These are phyloP conservation scores for Sorex araneus DNA, from an alignment of 2,113 vertebrate species.

Conservation along the genomic window DNA sequence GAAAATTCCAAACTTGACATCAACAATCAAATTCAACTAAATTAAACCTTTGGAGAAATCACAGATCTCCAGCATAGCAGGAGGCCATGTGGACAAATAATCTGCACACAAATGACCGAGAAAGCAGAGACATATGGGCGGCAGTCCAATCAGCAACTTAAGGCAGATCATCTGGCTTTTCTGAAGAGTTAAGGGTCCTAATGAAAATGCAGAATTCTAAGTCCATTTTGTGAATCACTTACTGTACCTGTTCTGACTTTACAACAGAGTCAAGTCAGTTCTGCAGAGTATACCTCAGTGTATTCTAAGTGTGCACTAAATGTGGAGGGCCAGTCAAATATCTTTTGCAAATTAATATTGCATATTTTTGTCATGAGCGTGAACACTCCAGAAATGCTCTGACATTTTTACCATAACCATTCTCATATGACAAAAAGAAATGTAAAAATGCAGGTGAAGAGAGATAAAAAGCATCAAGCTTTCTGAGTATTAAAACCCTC, in stretches of 20 bases:
- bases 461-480: neutral
- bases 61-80: constrained; percentile 84
- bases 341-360: neutral
- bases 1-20: constrained; percentile 60
- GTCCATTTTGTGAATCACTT: constrained; percentile 65
- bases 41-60: constrained; percentile 86
- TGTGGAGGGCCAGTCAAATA: constrained; percentile 9
- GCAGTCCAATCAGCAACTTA: constrained; percentile 70
- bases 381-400: neutral
- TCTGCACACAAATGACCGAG: constrained; percentile 79
- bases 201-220: constrained; percentile 77
- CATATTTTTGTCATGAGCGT: neutral
- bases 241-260: constrained; percentile 77
- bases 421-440: neutral
- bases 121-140: constrained; percentile 79
- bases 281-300: constrained; percentile 71
- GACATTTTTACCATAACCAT: constrained; percentile 63
- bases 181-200: constrained; percentile 74
- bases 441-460: neutral
- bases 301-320: neutral
- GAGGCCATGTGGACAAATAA: constrained; percentile 83
- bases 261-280: constrained; percentile 76
- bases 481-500: neutral
- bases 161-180: constrained; percentile 81
- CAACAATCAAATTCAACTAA: constrained; percentile 72